Conservation (phyloP, 2,113 vertebrate species). For the Chloropsis cyanopogon region DNA sequence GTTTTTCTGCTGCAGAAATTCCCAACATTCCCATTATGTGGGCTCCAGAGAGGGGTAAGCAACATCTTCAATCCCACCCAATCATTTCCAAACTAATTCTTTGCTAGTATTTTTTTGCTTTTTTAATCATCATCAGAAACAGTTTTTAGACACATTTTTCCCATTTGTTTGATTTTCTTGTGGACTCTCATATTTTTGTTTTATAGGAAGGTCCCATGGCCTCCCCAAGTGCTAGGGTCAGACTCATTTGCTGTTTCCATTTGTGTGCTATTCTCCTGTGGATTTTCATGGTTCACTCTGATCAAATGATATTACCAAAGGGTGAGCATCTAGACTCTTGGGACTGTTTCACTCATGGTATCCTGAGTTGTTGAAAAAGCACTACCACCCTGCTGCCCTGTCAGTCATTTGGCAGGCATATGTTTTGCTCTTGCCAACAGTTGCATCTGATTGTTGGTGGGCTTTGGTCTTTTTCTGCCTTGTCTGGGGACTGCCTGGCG, state of each 20-base stretch:
- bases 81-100: slow-evolving; percentile 81
- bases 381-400: slow-evolving; percentile 38
- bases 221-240: slow-evolving; percentile 71
- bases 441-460: slow-evolving; percentile 4
- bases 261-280: slow-evolving; percentile 76
- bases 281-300: slow-evolving; percentile 69
- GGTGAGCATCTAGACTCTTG: slow-evolving; percentile 66
- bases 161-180: slow-evolving; percentile 78
- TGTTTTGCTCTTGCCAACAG: slow-evolving; percentile 29
- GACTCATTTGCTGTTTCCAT: slow-evolving; percentile 76
- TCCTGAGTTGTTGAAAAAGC: slow-evolving; percentile 56
- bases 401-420: slow-evolving; percentile 23
- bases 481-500: slow-evolving; percentile 27
- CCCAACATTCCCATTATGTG: slow-evolving; percentile 86
- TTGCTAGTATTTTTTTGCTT: slow-evolving; percentile 78
- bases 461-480: slow-evolving; percentile 33
- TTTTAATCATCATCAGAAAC: slow-evolving; percentile 72
- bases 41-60: slow-evolving; percentile 86
- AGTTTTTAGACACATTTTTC: slow-evolving; percentile 71
- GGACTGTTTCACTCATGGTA: slow-evolving; percentile 43
- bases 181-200: slow-evolving; percentile 77
- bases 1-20: slow-evolving; percentile 87
- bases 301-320: slow-evolving; percentile 59
- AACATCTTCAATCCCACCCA: slow-evolving; percentile 82
- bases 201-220: slow-evolving; percentile 69